A percentile compares a stretch with the other conserved stretches of the same genome.
phyloP scores from a whole-genome alignment of 2,797 vertebrate genomes.

The Microctenopoma steveboyesi region DNA sequence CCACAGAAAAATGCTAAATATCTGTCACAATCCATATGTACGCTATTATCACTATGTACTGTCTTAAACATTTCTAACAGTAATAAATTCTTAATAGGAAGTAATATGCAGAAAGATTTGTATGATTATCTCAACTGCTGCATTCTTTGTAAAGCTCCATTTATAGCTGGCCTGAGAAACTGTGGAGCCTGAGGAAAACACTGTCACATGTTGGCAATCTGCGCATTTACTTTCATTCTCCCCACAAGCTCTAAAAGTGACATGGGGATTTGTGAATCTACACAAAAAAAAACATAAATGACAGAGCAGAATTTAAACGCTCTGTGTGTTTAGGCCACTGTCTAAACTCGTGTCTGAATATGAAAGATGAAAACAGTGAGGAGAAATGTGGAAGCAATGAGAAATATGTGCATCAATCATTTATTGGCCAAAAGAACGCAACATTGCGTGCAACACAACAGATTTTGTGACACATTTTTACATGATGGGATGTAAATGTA shows the following conservation, averaged over 20 bases:
- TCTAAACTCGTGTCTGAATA: background rate
- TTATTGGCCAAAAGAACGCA: background rate
- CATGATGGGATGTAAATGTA: background rate
- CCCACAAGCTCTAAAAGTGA: conserved; percentile 30
- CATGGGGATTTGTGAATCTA: conserved; percentile 22
- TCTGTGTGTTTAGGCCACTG: conserved; percentile 18
- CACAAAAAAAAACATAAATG: conserved; percentile 34
- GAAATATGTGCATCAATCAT: too few species aligned
- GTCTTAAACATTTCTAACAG: conserved; percentile 35
- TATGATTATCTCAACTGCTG: conserved; percentile 37
- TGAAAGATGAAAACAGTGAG: background rate
- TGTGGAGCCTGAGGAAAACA: conserved; percentile 2
- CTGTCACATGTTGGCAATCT: conserved; percentile 41
- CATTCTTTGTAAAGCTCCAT: conserved; percentile 28
- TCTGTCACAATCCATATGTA: conserved; percentile 27
- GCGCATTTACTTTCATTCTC: conserved; percentile 11
- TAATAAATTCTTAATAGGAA: conserved; percentile 38
- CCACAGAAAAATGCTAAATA: background rate
- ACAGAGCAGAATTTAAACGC: conserved; percentile 20
- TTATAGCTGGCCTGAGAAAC: conserved; percentile 21
- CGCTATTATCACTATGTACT: conserved; percentile 23
- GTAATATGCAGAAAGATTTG: conserved; percentile 14
- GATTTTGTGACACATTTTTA: background rate
- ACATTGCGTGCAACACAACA: background rate
- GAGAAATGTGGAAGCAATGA: background rate